These are phyloP conservation scores for Saxicola maurus DNA, from an alignment of 2,797 vertebrate species.

Conservation along the genomic window DNA sequence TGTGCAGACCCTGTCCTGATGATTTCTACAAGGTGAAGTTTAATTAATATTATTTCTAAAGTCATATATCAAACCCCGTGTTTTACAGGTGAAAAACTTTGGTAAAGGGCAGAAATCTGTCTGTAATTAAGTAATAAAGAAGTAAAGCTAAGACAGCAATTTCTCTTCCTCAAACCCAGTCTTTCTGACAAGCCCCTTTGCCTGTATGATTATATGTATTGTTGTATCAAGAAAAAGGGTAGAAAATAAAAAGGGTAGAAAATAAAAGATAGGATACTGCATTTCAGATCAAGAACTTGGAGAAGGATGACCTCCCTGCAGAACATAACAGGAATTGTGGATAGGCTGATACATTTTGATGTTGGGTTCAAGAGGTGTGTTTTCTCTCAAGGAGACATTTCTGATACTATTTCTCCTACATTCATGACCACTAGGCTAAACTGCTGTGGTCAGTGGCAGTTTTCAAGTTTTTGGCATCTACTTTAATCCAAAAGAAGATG, in stretches of 20 bases:
- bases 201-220: fast-evolving
- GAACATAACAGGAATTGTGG: not conserved
- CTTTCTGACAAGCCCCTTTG: not conserved
- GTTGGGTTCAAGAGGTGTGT: not conserved
- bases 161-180: not conserved
- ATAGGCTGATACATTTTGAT: not conserved
- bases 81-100: not conserved
- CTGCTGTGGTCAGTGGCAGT: not conserved
- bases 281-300: not conserved
- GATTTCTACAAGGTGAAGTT: not conserved
- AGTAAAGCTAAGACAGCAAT: not conserved
- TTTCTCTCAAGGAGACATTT: not conserved
- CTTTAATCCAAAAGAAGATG: not conserved
- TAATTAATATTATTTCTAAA: not conserved
- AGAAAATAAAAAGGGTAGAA: not conserved
- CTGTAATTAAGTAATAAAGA: not conserved
- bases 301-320: not conserved
- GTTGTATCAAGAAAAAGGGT: not conserved
- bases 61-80: not conserved
- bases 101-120: not conserved
- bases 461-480: not conserved
- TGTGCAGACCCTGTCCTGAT: not conserved
- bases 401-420: not conserved
- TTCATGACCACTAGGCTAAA: not conserved
- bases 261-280: not conserved